phyloP scores from a whole-genome alignment of 2,888 invertebrate species.

The Oscheius sp. region DNA sequence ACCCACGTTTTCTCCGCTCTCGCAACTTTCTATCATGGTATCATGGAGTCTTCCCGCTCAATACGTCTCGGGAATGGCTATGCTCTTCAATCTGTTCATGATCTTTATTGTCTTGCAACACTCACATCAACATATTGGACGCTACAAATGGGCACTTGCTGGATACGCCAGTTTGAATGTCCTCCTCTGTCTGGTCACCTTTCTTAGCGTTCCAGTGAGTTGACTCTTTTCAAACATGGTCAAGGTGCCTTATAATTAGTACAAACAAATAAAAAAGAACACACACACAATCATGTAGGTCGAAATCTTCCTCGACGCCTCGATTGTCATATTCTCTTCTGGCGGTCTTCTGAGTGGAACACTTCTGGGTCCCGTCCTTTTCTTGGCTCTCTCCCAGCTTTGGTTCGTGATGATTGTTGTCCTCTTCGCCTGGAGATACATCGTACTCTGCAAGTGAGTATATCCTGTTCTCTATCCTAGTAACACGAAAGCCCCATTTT shows the following conservation, averaged over 20 bases:
- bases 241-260: too few species aligned
- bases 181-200: background rate
- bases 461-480: background rate
- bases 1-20: too few species aligned
- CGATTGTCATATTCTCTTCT: background rate
- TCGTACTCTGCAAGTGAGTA: constrained; percentile 14
- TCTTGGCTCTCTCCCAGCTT: background rate
- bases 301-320: background rate
- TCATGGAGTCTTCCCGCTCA: background rate
- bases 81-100: constrained; percentile 12
- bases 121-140: constrained; percentile 4
- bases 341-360: background rate
- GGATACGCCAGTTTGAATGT: background rate
- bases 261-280: too few species aligned
- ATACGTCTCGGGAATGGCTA: background rate
- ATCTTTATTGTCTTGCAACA: background rate
- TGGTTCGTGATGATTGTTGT: background rate
- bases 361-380: background rate
- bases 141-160: constrained; percentile 10
- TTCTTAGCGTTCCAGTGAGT: constrained; percentile 9
- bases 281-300: background rate
- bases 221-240: background rate
- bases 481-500: background rate
- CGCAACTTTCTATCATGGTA: too few species aligned
- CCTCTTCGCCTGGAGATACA: constrained; percentile 13